Percentiles rank a stretch among this genome's conserved stretches.
Conservation (phyloP, 2,888 invertebrate genomes). For the Cataglyphis altisquamis region DNA sequence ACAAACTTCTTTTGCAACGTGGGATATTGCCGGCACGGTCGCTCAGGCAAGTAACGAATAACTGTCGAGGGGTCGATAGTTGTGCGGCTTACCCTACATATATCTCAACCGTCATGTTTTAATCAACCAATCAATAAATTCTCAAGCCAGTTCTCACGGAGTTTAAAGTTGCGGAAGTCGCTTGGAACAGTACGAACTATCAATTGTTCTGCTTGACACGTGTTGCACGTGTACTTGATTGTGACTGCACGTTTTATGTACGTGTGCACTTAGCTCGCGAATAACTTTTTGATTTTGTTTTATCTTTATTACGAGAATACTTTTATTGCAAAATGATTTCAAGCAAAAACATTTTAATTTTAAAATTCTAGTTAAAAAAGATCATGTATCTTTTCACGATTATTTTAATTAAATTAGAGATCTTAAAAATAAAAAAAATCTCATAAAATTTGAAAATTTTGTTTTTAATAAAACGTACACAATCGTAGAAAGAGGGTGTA, state of each 20-base stretch:
- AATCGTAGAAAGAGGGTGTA: too few relatives aligned
- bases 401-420: slow-evolving; percentile 3
- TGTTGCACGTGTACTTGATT: slow-evolving; percentile 39
- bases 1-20: slow-evolving; percentile 39
- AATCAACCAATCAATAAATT: slow-evolving; percentile 75
- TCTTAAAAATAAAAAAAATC: too few relatives aligned
- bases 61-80: slow-evolving; percentile 68
- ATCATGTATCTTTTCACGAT: background rate
- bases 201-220: slow-evolving; percentile 59
- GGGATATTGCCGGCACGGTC: slow-evolving; percentile 10
- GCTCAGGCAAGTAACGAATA: slow-evolving; percentile 41
- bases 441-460: background rate
- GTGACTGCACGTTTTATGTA: slow-evolving; percentile 7
- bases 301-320: background rate
- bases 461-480: background rate
- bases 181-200: slow-evolving; percentile 62
- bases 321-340: background rate
- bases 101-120: slow-evolving; percentile 73
- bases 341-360: background rate
- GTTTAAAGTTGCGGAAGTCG: slow-evolving; percentile 73
- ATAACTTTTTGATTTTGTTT: background rate
- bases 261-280: background rate
- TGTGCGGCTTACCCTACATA: slow-evolving; percentile 70
- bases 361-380: background rate
- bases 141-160: slow-evolving; percentile 67